Conservation (phyloP, 1,140 invertebrate species). For the Drosophila bocqueti region DNA sequence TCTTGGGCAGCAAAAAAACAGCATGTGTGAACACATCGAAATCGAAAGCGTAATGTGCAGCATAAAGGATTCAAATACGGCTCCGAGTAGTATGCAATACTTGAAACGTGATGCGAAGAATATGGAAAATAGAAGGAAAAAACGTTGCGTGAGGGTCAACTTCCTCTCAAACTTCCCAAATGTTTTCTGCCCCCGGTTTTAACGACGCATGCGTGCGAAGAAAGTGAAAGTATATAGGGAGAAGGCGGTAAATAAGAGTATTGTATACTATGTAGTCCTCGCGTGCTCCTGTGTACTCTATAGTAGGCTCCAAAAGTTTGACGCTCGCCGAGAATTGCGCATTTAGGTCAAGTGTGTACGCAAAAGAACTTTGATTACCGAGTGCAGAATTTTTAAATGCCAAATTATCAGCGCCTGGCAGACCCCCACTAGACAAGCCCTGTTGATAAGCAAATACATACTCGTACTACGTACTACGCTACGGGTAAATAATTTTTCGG, state of each 20-base stretch:
- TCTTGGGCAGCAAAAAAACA: background rate
- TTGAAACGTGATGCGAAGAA: slow-evolving; percentile 25
- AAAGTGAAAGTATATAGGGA: slow-evolving; percentile 71
- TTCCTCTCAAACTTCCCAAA: slow-evolving; percentile 23
- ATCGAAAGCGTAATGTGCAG: background rate
- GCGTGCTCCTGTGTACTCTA: slow-evolving; percentile 1
- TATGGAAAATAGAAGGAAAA: background rate
- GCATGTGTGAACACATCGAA: background rate
- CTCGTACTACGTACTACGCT: slow-evolving; percentile 13
- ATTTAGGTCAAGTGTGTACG: slow-evolving; percentile 72
- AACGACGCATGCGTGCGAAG: slow-evolving; percentile 61
- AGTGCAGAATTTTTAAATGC: slow-evolving; percentile 40
- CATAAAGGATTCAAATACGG: slow-evolving; percentile 1
- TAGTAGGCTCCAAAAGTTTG: slow-evolving; percentile 15
- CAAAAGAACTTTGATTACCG: slow-evolving; percentile 51
- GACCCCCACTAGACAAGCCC: slow-evolving; percentile 47
- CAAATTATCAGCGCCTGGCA: slow-evolving; percentile 32
- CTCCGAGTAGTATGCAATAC: slow-evolving; percentile 47
- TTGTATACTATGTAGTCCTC: slow-evolving; percentile 3
- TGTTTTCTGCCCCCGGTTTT: background rate
- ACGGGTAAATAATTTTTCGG: slow-evolving; percentile 1
- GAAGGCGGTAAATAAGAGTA: slow-evolving; percentile 18
- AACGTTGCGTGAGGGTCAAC: background rate
- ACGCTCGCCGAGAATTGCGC: slow-evolving; percentile 51
- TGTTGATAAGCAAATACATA: slow-evolving; percentile 36